These are phyloP conservation scores for Anomalospiza imberbis DNA, from an alignment of 2,797 vertebrate species.

Conservation along the genomic window DNA sequence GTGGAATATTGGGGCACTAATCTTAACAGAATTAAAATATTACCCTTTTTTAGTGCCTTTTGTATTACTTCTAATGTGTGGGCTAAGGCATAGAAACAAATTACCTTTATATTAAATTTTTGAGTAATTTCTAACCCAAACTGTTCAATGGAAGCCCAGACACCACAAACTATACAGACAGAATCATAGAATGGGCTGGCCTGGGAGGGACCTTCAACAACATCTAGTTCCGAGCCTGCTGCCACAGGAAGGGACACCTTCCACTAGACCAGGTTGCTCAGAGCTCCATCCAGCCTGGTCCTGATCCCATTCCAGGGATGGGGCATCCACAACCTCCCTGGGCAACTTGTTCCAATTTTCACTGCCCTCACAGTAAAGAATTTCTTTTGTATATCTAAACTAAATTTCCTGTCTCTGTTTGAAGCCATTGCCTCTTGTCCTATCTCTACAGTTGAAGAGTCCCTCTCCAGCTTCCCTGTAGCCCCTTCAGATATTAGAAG, in stretches of 20 bases:
- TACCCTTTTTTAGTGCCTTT: neutral
- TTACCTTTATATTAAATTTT: neutral
- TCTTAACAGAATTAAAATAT: neutral
- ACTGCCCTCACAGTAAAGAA: neutral
- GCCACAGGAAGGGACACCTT: neutral
- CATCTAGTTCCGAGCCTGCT: neutral
- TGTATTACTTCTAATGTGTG: neutral
- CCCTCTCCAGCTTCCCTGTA: too few relatives aligned
- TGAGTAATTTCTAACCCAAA: neutral
- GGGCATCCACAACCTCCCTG: neutral
- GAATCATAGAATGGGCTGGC: neutral
- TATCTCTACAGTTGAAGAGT: neutral
- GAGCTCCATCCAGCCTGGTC: neutral
- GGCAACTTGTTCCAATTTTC: neutral
- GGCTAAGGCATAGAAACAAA: neutral
- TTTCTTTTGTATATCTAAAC: neutral
- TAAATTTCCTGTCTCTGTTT: neutral
- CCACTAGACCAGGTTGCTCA: neutral
- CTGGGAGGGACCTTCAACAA: neutral
- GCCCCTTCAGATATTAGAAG: neutral
- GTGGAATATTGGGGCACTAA: neutral
- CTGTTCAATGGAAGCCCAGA: neutral
- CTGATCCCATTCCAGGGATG: neutral
- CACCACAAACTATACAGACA: neutral
- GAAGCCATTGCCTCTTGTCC: neutral